phyloP scores from a whole-genome alignment of 2,888 invertebrate species.

The Limnephilus auricula region DNA sequence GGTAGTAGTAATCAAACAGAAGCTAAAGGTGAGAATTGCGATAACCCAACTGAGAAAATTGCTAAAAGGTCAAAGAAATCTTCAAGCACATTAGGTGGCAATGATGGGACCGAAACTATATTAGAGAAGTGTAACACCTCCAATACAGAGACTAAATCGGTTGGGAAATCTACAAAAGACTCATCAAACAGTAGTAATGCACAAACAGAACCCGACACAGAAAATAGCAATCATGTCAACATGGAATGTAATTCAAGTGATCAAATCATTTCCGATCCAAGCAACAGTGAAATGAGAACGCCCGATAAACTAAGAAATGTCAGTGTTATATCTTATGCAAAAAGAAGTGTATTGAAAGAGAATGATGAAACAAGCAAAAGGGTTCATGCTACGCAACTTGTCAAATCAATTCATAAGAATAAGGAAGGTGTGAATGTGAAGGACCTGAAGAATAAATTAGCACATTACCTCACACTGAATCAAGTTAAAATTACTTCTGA shows the following conservation, averaged over 20 bases:
- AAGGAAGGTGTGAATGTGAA: conserved; percentile 29
- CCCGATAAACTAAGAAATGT: conserved; percentile 16
- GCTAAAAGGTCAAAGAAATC: not conserved
- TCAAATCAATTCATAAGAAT: conserved; percentile 5
- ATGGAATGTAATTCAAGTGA: not conserved
- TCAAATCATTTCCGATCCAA: not conserved
- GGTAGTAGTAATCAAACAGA: not conserved
- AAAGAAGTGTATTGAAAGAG: not conserved
- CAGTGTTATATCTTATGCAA: conserved; percentile 15
- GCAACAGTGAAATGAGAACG: not conserved
- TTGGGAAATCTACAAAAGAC: not conserved
- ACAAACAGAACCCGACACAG: not conserved
- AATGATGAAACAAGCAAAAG: conserved; percentile 1
- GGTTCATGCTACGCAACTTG: not conserved
- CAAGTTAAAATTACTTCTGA: conserved; percentile 35
- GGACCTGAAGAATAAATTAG: conserved; percentile 49
- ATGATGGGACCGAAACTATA: not conserved
- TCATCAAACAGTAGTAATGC: not conserved
- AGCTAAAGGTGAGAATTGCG: not conserved
- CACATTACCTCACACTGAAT: conserved; percentile 36
- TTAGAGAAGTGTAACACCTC: not conserved
- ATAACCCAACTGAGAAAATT: not conserved
- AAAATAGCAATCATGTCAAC: not conserved
- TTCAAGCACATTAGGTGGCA: not conserved
- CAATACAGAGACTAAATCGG: not conserved